A percentile compares a stretch with the other conserved stretches of the same genome.
phyloP scores from a whole-genome alignment of 92 coral and sea anemone species.

The Bergia puertoricense region DNA sequence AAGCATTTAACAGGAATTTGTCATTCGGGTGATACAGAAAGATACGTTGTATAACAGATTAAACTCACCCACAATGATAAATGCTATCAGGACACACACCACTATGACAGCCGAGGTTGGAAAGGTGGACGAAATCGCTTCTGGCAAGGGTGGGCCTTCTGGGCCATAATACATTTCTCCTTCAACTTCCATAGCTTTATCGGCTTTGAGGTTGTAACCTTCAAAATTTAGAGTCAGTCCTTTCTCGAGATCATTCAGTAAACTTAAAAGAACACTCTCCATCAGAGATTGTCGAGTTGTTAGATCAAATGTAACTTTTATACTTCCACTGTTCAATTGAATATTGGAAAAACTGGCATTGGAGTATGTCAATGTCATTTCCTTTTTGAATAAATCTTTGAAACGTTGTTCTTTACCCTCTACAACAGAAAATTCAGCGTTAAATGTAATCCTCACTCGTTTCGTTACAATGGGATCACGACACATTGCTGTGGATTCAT shows the following conservation, averaged over 20 bases:
- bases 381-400: conserved; percentile 21
- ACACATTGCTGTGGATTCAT: conserved; percentile 62
- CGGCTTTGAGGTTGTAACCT: conserved; percentile 50
- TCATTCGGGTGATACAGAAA: neutral
- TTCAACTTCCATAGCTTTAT: conserved; percentile 50
- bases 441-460: conserved; percentile 53
- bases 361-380: conserved; percentile 30
- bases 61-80: conserved; percentile 21
- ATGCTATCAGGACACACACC: conserved; percentile 45
- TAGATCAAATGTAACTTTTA: conserved; percentile 60
- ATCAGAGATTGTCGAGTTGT: conserved; percentile 54
- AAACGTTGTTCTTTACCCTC: conserved; percentile 53
- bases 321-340: conserved; percentile 62
- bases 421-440: conserved; percentile 53
- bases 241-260: conserved; percentile 62
- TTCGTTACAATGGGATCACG: conserved; percentile 56
- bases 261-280: conserved; percentile 45
- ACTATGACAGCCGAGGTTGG: conserved; percentile 54
- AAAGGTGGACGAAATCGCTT: conserved; percentile 39
- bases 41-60: too few species aligned
- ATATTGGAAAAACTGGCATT: conserved; percentile 47
- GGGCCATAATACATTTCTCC: conserved; percentile 55
- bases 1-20: too few species aligned
- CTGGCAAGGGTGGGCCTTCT: conserved; percentile 25
- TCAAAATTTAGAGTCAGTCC: conserved; percentile 49